Evolutionary conservation across 2,888 invertebrate genomes (phyloP).

Genomic region (Lycocerus yunnanus): DNA sequence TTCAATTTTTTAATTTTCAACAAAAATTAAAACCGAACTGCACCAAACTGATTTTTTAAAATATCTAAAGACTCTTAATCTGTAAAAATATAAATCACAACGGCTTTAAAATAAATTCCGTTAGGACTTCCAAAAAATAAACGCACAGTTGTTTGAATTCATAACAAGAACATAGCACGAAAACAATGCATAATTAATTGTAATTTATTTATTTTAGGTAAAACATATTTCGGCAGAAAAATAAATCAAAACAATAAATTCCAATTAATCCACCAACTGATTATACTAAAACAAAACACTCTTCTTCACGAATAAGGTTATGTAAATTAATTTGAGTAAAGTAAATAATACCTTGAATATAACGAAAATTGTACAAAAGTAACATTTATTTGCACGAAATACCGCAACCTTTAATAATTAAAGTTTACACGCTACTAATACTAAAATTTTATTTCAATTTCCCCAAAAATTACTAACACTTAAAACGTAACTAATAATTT

Average conservation of each 20-base stretch:
- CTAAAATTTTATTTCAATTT: constrained; percentile 21
- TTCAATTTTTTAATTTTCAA: too few species aligned
- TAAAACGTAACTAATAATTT: constrained; percentile 17
- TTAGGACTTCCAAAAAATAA: too few species aligned
- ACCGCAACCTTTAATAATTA: neutral
- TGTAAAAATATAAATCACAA: too few species aligned
- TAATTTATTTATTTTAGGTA: neutral
- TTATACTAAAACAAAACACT: neutral
- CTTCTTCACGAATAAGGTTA: neutral
- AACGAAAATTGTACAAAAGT: neutral
- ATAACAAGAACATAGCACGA: neutral
- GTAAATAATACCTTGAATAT: neutral
- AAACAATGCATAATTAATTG: neutral
- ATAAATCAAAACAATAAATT: neutral
- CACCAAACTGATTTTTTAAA: too few species aligned
- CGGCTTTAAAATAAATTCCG: too few species aligned
- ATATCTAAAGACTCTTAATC: too few species aligned
- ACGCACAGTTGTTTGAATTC: too few species aligned
- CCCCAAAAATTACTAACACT: constrained; percentile 11
- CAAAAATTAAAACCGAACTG: too few species aligned
- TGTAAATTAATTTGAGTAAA: neutral
- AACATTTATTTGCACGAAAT: neutral
- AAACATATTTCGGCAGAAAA: neutral
- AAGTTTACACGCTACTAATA: constrained; percentile 11
- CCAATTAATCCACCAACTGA: neutral